These are phyloP conservation scores for Tenthredo distinguenda DNA, from an alignment of 2,888 invertebrate genomes.

Conservation along the genomic window DNA sequence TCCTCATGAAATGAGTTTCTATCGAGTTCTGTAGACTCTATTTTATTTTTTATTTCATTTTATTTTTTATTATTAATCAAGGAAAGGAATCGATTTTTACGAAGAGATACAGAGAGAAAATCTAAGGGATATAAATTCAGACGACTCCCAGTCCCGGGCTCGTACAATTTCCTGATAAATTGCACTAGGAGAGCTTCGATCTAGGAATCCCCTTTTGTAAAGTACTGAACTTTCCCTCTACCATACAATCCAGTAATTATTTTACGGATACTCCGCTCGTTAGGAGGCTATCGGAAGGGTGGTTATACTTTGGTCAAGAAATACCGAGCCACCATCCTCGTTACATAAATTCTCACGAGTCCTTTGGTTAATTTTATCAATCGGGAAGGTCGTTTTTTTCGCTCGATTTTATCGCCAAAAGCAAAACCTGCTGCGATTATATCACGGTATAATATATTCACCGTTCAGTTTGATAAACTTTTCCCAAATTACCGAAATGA, in stretches of 20 bases:
- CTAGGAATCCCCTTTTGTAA: neutral
- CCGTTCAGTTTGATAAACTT: neutral
- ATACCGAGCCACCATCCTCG: neutral
- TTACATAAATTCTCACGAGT: neutral
- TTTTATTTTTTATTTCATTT: neutral
- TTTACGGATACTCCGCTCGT: conserved; percentile 1
- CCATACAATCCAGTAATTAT: neutral
- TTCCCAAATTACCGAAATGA: neutral
- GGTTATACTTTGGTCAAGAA: conserved; percentile 3
- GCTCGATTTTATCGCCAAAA: neutral
- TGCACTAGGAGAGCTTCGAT: neutral
- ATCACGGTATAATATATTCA: neutral
- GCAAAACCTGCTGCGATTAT: neutral
- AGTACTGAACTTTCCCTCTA: neutral
- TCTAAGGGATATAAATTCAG: neutral
- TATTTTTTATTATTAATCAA: neutral
- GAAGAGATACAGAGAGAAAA: neutral
- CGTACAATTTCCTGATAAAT: neutral
- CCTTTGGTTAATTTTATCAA: conserved; percentile 6
- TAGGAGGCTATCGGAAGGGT: neutral
- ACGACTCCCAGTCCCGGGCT: neutral
- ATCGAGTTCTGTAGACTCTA: neutral
- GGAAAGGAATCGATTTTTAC: neutral
- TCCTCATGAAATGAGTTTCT: neutral
- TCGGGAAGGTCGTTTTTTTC: neutral